A percentile compares a stretch with the other conserved stretches of the same genome.
Evolutionary conservation across 1,140 invertebrate species (phyloP).

Genomic region (Drosophila suzukii): DNA sequence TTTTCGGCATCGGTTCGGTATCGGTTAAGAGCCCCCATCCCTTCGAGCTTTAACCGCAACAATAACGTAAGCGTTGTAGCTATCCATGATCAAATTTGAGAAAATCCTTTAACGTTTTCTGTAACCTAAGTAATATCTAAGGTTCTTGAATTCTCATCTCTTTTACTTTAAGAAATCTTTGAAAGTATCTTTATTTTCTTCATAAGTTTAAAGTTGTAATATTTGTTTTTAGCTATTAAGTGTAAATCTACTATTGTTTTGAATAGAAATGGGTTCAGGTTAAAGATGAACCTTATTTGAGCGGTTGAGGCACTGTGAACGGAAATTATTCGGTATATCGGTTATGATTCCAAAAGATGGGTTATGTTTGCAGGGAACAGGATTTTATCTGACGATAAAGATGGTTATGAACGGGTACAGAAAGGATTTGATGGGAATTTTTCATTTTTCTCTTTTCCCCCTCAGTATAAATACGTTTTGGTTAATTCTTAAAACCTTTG

Average conservation of each 20-base stretch:
- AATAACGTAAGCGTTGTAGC: slow-evolving; percentile 22
- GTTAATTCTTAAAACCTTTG: no score
- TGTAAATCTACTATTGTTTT: no score
- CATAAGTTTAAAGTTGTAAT: no score
- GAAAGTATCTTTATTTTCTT: neutral
- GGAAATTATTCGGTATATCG: neutral
- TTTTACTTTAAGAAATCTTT: neutral
- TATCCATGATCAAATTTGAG: no score
- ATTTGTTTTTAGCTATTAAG: no score
- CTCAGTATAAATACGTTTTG: no score
- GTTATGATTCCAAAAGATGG: neutral
- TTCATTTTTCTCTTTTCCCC: no score
- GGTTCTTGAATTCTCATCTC: neutral
- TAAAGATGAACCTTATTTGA: neutral
- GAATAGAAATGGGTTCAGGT: neutral
- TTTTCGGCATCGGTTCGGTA: slow-evolving; percentile 19
- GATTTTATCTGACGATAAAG: no score
- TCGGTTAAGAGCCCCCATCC: neutral
- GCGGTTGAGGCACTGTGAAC: neutral
- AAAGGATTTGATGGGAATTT: no score
- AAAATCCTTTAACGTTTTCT: no score
- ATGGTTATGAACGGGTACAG: no score
- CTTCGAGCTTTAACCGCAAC: neutral
- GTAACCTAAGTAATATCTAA: neutral
- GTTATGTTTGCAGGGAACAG: no score